phyloP scores from a whole-genome alignment of 1,140 invertebrate species.

The Drosophila hydei region DNA sequence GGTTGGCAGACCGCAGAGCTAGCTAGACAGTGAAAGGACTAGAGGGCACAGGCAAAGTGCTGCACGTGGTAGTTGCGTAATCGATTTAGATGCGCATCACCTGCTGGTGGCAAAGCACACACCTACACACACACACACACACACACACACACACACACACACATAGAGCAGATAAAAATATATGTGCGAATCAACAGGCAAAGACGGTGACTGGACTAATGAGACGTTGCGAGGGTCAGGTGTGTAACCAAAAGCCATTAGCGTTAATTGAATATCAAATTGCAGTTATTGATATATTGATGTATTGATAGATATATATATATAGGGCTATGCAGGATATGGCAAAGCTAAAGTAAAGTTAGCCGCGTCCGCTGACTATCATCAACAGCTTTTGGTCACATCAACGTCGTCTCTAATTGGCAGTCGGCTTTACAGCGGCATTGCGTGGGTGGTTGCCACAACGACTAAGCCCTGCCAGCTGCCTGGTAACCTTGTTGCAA shows the following conservation, averaged over 20 bases:
- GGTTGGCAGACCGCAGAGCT: constrained; percentile 34
- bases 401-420: constrained; percentile 57
- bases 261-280: constrained; percentile 80
- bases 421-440: too few species aligned
- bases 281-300: constrained; percentile 34
- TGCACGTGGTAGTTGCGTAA: constrained; percentile 61
- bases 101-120: constrained; percentile 33
- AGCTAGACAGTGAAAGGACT: too few species aligned
- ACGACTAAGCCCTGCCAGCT: not conserved
- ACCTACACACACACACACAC: constrained; percentile 12
- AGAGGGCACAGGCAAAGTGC: not conserved
- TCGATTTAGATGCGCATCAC: constrained; percentile 77
- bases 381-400: constrained; percentile 34
- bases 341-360: constrained; percentile 34
- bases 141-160: constrained; percentile 25
- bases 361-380: constrained; percentile 9
- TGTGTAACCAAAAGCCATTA: constrained; percentile 62
- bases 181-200: constrained; percentile 26
- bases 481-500: not conserved
- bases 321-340: constrained; percentile 6
- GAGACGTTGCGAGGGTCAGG: constrained; percentile 14
- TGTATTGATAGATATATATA: not conserved
- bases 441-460: constrained; percentile 27
- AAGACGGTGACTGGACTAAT: constrained; percentile 48
- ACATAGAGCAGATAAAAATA: constrained; percentile 6